Base-by-base conservation (phyloP, 2,888 invertebrate species). In the Adelphocoris suturalis region DNA sequence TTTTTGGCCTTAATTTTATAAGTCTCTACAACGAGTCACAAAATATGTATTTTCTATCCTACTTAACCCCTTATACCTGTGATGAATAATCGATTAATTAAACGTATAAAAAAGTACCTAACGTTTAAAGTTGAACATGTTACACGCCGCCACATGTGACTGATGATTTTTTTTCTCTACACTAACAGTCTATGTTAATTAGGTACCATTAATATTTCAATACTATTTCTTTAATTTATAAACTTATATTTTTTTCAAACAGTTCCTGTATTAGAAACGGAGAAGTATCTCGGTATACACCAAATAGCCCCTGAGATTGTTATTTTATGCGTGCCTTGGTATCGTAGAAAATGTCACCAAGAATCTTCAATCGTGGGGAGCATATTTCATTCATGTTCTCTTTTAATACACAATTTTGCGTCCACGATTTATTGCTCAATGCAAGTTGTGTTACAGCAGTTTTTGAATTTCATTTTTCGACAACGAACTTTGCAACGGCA, bases 121-220 rank as follows among this genome's bases (percentile, higher is more conserved):
- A 82, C 27, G 90, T 90, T 90, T 82, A 87, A 90, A 90, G 89
- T 90, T 90, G 90, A 90, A 90, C 90, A 89, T 90, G 87, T 76
- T 57, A 87, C 52, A 68, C 86, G 27, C 37, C 47, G 68, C 23
- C 75, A 75, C 76, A 68, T 68, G 57, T 68, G 81, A 52, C 52
- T 84, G 76, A 61, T 81, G 68, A 89, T 89, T 84, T 19, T 19
- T 23, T 86, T 87, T 80, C 75, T 90, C 91, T 91, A 91, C 90
- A 37, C 91, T 91, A 91, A 91, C 91, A 91, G 91, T 91, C 91
- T 91, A 91, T 91, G 27, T 90, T 84, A 84, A 91, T 91, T 90
- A 91, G 90, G 90, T 90, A 91, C 90, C 84, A 91, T 90, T 82
- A 86, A 90, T 90, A 90, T 82, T 90, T 90, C 75, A 81, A 89